Conservation (phyloP, 2,113 vertebrate species). For the Carlito syrichta region DNA sequence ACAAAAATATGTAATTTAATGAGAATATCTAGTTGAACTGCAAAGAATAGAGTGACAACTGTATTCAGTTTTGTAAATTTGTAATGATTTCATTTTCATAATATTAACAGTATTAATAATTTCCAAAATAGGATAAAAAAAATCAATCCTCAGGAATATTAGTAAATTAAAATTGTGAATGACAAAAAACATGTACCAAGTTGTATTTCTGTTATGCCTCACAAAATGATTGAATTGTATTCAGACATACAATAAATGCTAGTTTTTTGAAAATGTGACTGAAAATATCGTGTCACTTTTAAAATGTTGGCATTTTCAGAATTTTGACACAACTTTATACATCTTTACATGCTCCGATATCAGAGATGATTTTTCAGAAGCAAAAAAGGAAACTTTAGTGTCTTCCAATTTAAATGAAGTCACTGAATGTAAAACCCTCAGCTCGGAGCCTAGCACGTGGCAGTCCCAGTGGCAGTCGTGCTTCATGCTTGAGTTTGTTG, state of each 20-base stretch:
- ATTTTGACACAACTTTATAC: not conserved
- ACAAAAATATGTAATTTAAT: conserved; percentile 16
- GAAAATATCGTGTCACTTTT: not conserved
- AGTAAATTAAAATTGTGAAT: conserved; percentile 12
- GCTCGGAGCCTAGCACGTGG: not conserved
- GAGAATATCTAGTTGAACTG: not conserved
- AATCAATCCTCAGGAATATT: not conserved
- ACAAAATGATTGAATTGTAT: not conserved
- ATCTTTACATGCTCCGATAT: not conserved
- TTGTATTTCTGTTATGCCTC: not conserved
- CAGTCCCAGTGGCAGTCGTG: not conserved
- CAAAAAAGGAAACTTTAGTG: not conserved
- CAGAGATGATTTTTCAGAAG: not conserved
- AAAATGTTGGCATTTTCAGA: not conserved
- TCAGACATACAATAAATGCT: not conserved
- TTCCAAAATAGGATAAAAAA: not conserved
- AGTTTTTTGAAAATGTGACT: not conserved
- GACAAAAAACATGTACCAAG: not conserved
- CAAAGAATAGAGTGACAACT: not conserved
- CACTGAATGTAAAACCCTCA: not conserved
- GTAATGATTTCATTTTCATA: not conserved
- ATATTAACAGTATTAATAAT: conserved; percentile 13
- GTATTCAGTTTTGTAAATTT: not conserved
- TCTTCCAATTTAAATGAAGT: not conserved
- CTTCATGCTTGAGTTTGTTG: not conserved